These are phyloP conservation scores for Gymnothorax reevesii DNA, from an alignment of 2,797 vertebrate genomes.

Conservation along the genomic window DNA sequence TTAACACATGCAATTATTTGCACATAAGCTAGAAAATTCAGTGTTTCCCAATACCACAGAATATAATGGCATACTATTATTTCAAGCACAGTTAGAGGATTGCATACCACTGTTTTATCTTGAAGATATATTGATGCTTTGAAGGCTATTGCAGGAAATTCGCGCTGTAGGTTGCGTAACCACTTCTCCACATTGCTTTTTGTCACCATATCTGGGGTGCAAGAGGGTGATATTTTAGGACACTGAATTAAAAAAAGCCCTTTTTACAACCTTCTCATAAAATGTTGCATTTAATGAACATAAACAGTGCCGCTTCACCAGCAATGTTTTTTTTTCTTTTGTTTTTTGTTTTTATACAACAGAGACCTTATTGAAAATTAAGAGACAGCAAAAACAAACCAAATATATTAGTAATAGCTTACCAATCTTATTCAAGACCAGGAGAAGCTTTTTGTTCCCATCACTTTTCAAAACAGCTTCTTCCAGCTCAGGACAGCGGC, in stretches of 20 bases:
- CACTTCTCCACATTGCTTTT: conserved; percentile 85
- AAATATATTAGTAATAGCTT: neutral
- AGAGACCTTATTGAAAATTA: neutral
- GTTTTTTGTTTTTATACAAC: too few relatives aligned
- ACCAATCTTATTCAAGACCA: conserved; percentile 95
- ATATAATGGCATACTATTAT: too few relatives aligned
- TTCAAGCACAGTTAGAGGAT: neutral
- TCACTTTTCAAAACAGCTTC: conserved; percentile 73
- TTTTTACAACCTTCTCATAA: neutral
- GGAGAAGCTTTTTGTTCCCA: conserved; percentile 81
- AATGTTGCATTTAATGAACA: conserved; percentile 74
- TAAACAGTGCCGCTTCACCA: neutral
- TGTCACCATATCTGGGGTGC: conserved; percentile 84
- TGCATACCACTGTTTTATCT: conserved; percentile 74
- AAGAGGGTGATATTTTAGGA: neutral
- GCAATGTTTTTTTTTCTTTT: too few relatives aligned
- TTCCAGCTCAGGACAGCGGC: conserved; percentile 89
- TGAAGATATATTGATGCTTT: conserved; percentile 78
- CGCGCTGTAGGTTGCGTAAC: conserved; percentile 79
- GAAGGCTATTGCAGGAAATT: conserved; percentile 87
- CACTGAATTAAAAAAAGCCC: neutral
- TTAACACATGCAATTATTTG: neutral
- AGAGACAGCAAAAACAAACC: neutral
- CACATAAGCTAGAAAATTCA: neutral
- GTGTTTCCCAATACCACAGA: neutral